Evolutionary conservation across 2,113 vertebrate species (phyloP), one percentile per base, ranked within the genome.

Genomic region (Petromus typicus): DNA sequence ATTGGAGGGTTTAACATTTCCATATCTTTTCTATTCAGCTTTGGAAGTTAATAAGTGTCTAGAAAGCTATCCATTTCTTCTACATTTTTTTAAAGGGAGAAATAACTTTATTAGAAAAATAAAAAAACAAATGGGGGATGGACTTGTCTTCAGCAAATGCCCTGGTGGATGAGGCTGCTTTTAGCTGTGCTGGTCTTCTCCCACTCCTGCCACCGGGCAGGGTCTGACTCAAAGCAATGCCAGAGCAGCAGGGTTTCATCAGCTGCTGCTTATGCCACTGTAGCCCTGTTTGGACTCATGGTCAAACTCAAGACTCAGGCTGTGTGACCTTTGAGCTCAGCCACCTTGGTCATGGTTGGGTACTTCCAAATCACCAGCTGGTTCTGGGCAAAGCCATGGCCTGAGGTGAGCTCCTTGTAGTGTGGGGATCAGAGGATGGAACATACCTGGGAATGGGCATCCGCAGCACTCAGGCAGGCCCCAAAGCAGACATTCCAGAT

Each of bases 401-500:
- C 99, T 18, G 99, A 99, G 57, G 99, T 98, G 23, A 99, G 97
- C 94, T 99, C 99, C 95, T 99, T 99, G 96, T 99, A 99, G 98
- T 99, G 99, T 45, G 99, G 98, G 83, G 99, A 99, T 99, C 99
- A 99, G 54, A 99, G 96, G 85, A 99, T 98, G 7, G 99, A 99
- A 5, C 99, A 99, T 54, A 99, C 99, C 99, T 99, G 99, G 43
- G 99, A 99, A 90, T 99, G 99, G 32, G 99, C 99, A 98, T 99
- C 99, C 27, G 99, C 98, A 37, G 99, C 96, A 82, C 93, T 99
- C 96, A 99, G 97, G 94, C 99, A 99, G 51, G 99, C 96, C 7
- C 99, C 99, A n/a, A 99, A 99, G 97, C 99, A 99, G 51, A 99
- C 99, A 0, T 99, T 99, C 99, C 99, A 99, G 95, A 99, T 99